A percentile compares a stretch with the other conserved stretches of the same genome.
Conservation (phyloP, 1,140 invertebrate genomes). For the Oncopodura yosiiana region DNA sequence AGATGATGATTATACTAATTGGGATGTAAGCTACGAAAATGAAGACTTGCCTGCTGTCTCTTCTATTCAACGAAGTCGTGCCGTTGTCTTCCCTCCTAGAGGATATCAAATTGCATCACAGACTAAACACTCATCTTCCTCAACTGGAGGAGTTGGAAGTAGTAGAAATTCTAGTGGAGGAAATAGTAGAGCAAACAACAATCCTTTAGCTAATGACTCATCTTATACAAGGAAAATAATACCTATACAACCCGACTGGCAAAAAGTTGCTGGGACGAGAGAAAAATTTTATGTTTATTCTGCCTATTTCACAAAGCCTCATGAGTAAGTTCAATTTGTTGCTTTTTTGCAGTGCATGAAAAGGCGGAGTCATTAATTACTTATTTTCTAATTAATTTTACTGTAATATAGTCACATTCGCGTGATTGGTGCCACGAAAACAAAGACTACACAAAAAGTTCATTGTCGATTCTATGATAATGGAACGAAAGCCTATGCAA, state of each 20-base stretch:
- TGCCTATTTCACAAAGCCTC: slow-evolving; percentile 61
- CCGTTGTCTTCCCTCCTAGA: neutral
- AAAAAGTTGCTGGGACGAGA: slow-evolving; percentile 39
- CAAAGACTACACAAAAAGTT: slow-evolving; percentile 66
- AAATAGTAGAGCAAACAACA: slow-evolving; percentile 4
- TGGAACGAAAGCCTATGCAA: slow-evolving; percentile 35
- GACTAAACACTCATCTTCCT: neutral
- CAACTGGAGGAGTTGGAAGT: neutral
- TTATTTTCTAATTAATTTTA: no score
- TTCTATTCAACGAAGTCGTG: neutral
- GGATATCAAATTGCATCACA: neutral
- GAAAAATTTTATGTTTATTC: slow-evolving; percentile 83
- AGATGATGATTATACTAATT: slow-evolving; percentile 21
- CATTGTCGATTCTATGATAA: slow-evolving; percentile 75
- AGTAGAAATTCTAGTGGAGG: slow-evolving; percentile 10
- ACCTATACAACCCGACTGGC: slow-evolving; percentile 38
- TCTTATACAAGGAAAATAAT: neutral
- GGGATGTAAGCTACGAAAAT: slow-evolving; percentile 30
- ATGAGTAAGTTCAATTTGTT: slow-evolving; percentile 23
- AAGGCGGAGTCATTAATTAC: no score
- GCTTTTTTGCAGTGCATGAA: slow-evolving; percentile 40
- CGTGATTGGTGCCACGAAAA: slow-evolving; percentile 77
- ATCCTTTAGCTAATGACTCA: neutral
- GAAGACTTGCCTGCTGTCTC: no score
- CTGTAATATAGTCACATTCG: slow-evolving; percentile 52